Evolutionary conservation across 2,797 vertebrate genomes (phyloP).

Genomic region (Rhinoraja longicauda): DNA sequence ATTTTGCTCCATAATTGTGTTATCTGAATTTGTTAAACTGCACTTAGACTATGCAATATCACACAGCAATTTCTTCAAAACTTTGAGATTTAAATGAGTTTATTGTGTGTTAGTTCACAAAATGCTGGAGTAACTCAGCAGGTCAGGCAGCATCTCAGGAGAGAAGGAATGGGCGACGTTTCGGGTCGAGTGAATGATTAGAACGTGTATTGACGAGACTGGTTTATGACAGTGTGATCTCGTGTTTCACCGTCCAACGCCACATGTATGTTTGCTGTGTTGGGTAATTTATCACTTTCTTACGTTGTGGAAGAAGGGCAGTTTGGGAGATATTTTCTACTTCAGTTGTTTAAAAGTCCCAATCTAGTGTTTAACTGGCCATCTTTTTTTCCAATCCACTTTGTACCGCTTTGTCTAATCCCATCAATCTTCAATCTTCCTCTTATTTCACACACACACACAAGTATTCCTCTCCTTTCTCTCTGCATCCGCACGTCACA

Average conservation of each 20-base stretch:
- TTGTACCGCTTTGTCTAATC: too few species aligned
- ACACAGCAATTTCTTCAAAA: conserved; percentile 17
- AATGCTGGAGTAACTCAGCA: too few species aligned
- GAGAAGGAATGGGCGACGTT: too few species aligned
- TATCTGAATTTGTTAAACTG: neutral
- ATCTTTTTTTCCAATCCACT: neutral
- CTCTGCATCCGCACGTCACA: neutral
- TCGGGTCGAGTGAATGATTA: neutral
- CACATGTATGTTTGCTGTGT: conserved; percentile 20
- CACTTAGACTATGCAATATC: neutral
- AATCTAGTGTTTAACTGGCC: conserved; percentile 1
- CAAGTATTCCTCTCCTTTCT: neutral
- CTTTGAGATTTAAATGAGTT: conserved; percentile 11
- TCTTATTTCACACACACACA: neutral
- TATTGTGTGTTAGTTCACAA: neutral
- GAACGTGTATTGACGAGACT: conserved; percentile 27
- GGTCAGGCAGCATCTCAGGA: too few species aligned
- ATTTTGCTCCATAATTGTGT: neutral
- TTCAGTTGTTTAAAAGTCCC: conserved; percentile 9
- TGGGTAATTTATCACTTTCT: conserved; percentile 14
- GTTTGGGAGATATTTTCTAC: conserved; percentile 8
- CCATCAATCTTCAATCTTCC: conserved; percentile 24
- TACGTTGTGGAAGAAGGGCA: neutral
- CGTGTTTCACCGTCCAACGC: neutral
- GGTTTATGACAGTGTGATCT: conserved; percentile 3